Evolutionary conservation across 2,113 vertebrate species (phyloP), one percentile per base, ranked within the genome.

Genomic region (Nanorana parkeri): DNA sequence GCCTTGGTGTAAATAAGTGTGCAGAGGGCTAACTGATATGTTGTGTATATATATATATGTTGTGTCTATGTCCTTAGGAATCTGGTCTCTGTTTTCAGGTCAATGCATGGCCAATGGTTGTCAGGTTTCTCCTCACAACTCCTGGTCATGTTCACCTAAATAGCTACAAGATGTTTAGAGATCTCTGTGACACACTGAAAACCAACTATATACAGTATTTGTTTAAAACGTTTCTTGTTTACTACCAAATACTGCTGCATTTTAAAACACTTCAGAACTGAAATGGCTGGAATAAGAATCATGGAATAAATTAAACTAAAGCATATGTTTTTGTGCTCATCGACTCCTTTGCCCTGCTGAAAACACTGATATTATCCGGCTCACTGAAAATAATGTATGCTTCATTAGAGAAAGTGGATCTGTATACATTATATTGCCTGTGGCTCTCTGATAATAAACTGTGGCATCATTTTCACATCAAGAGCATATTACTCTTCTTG

Each of bases 341-440:
- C 23, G 68, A 73, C 68, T 81, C 23, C 17, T 81, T 73, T 73
- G 41, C 79, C 68, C 79, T 81, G 36, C 36, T 72, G 41, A 81
- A 81, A 81, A 81, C 36, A 73, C 79, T 71, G 23, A 60, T 21
- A 81, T 81, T 41, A 65, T 72, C 68, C 79, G 71, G 68, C 69
- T 81, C 79, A 81, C 55, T 81, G 68, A 81, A 29, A 81, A 81
- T 81, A 32, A 81, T 52, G 60, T 60, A 81, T 52, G 68, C 79
- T 81, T 81, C 68, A 81, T 81, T 81, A 73, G 60, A 68, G 65
- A 64, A 29, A 54, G 78, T 64, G 17, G 68, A 72, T 73, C 28
- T 73, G 78, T n/a, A 69, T 61, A 68, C 79, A 72, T 64, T 32
- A 21, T 47, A 51, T 73, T 81, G 79, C 79, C 79, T 36, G 65